These are phyloP conservation scores for Chrysina gloriosa DNA, from an alignment of 2,888 invertebrate species.

Conservation along the genomic window DNA sequence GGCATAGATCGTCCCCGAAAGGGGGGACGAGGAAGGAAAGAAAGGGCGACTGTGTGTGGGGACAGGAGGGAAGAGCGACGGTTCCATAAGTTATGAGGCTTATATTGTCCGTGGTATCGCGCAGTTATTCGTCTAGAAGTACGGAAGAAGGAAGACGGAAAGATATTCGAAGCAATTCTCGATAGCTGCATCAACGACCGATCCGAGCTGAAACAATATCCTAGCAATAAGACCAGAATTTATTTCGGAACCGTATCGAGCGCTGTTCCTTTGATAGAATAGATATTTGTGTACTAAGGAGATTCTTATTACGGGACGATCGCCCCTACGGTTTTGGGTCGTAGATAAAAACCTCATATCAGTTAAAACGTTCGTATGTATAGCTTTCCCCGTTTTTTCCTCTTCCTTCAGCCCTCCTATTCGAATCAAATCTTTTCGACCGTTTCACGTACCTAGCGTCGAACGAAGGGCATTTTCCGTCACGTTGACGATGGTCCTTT, in stretches of 20 bases:
- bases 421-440: conserved; percentile 48
- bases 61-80: not conserved
- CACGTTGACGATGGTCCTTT: conserved; percentile 6
- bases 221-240: conserved; percentile 59
- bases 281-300: conserved; percentile 60
- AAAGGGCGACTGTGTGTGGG: not conserved
- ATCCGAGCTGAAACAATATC: conserved; percentile 60
- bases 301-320: conserved; percentile 57
- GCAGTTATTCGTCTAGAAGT: conserved; percentile 49
- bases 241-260: conserved; percentile 55
- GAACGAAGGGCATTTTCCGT: conserved; percentile 16
- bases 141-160: conserved; percentile 21
- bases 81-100: conserved; percentile 54
- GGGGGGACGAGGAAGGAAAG: not conserved
- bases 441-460: not conserved
- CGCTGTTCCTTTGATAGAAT: conserved; percentile 47
- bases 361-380: conserved; percentile 56
- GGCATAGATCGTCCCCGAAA: conserved; percentile 26
- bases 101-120: conserved; percentile 54
- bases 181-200: conserved; percentile 57
- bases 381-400: not conserved
- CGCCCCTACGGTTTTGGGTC: conserved; percentile 49
- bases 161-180: conserved; percentile 52
- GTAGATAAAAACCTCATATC: conserved; percentile 60
- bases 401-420: conserved; percentile 11